These are phyloP conservation scores for Lordiphosa collinella DNA, from an alignment of 1,140 invertebrate species.

Conservation along the genomic window DNA sequence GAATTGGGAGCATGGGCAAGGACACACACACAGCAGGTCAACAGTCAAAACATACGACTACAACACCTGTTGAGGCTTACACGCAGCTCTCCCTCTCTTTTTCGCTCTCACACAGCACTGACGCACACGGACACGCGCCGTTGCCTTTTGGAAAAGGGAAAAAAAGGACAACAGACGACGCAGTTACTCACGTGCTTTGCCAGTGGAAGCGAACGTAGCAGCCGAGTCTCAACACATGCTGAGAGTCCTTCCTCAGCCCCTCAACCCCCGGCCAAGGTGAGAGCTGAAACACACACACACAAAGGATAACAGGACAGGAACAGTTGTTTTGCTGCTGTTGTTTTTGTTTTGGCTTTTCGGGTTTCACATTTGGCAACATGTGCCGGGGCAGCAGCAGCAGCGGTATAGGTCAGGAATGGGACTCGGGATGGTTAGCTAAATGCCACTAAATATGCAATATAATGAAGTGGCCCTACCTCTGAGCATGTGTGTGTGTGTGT, in stretches of 20 bases:
- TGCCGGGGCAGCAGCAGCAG: slow-evolving; percentile 25
- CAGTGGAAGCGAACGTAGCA: slow-evolving; percentile 14
- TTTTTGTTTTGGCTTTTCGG: slow-evolving; percentile 56
- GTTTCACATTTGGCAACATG: slow-evolving; percentile 62
- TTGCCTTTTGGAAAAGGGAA: slow-evolving; percentile 8
- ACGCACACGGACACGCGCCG: slow-evolving; percentile 56
- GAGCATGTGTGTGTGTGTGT: neutral
- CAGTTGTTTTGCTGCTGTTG: slow-evolving; percentile 29
- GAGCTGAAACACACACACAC: neutral
- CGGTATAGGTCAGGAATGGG: slow-evolving; percentile 45
- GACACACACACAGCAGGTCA: slow-evolving; percentile 17
- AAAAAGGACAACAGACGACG: slow-evolving; percentile 59
- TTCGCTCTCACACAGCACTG: slow-evolving; percentile 1
- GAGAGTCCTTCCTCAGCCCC: neutral
- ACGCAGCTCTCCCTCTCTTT: slow-evolving; percentile 12
- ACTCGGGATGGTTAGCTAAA: slow-evolving; percentile 34
- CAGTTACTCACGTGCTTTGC: slow-evolving; percentile 32
- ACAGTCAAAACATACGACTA: slow-evolving; percentile 64
- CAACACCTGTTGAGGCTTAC: slow-evolving; percentile 63
- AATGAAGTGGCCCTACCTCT: slow-evolving; percentile 24
- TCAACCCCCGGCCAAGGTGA: slow-evolving; percentile 2
- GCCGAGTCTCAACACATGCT: slow-evolving; percentile 26
- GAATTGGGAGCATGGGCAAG: slow-evolving; percentile 29
- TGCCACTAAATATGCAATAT: slow-evolving; percentile 72
- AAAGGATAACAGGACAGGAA: slow-evolving; percentile 12